A percentile compares a stretch with the other conserved stretches of the same genome.
Conservation (phyloP, 2,797 vertebrate genomes). For the Myiothlypis chrysogaster region DNA sequence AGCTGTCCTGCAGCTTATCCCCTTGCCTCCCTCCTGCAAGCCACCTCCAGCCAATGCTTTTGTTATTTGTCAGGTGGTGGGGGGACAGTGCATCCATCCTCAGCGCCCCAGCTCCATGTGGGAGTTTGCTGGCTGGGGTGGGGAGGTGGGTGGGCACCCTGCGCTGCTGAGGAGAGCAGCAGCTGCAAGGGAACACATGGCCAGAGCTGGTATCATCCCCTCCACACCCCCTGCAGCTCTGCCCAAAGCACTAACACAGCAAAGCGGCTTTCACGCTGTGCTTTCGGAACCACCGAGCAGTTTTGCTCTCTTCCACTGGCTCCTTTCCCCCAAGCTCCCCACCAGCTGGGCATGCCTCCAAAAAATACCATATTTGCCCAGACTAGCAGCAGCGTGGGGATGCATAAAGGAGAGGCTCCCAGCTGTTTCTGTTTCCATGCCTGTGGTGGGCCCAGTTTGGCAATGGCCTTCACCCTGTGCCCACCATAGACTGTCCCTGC, state of each 20-base stretch:
- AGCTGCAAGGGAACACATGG: rapidly evolving
- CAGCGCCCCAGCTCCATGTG: rapidly evolving
- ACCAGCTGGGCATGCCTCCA: background rate
- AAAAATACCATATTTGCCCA: background rate
- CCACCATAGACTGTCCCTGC: rapidly evolving
- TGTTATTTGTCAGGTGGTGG: background rate
- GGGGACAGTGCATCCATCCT: background rate
- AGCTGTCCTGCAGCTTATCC: background rate
- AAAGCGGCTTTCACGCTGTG: rapidly evolving
- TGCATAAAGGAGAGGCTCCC: background rate
- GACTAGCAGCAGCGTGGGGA: background rate
- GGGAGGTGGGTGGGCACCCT: background rate
- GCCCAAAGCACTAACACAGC: background rate
- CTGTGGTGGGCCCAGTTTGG: background rate
- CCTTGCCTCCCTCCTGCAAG: background rate
- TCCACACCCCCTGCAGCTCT: background rate
- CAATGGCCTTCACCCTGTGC: background rate
- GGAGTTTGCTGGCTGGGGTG: background rate
- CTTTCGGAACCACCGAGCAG: rapidly evolving
- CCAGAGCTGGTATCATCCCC: background rate
- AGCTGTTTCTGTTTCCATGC: background rate
- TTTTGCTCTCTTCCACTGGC: background rate
- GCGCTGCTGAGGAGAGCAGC: background rate
- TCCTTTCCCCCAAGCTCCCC: background rate
- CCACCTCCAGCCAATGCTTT: background rate